These are phyloP conservation scores for Saccostrea glomerata DNA, from an alignment of 1,140 invertebrate species.

Conservation along the genomic window DNA sequence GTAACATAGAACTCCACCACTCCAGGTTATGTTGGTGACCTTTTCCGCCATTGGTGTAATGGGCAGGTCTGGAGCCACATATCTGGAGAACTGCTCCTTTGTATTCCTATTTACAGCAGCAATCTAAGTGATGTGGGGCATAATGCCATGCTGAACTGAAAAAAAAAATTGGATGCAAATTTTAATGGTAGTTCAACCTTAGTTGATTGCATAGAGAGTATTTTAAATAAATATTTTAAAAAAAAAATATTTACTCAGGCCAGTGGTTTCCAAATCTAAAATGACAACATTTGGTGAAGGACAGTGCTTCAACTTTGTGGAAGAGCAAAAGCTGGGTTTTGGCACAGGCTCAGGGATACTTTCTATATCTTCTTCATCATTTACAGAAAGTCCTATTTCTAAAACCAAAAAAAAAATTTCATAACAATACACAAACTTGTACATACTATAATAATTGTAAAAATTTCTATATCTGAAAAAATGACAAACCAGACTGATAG, in stretches of 20 bases:
- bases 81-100: slow-evolving; percentile 26
- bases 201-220: too few relatives aligned
- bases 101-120: slow-evolving; percentile 32
- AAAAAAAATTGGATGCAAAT: slow-evolving; percentile 34
- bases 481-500: slow-evolving; percentile 53
- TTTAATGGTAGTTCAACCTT: not conserved
- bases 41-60: slow-evolving; percentile 27
- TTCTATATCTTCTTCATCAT: slow-evolving; percentile 30
- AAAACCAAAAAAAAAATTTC: not conserved
- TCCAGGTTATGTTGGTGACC: slow-evolving; percentile 37
- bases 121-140: slow-evolving; percentile 43
- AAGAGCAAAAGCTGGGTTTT: slow-evolving; percentile 15
- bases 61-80: slow-evolving; percentile 43
- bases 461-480: not conserved
- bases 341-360: slow-evolving; percentile 41
- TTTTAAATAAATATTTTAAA: not conserved
- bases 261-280: slow-evolving; percentile 42
- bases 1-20: slow-evolving; percentile 21
- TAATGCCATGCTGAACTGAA: slow-evolving; percentile 2
- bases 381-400: slow-evolving; percentile 44
- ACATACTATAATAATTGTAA: not conserved
- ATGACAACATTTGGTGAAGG: not conserved
- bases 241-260: slow-evolving; percentile 37
- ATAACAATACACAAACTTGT: not conserved
- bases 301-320: slow-evolving; percentile 2